Conservation (phyloP, 2,888 invertebrate species). For the Cepaea hortensis region DNA sequence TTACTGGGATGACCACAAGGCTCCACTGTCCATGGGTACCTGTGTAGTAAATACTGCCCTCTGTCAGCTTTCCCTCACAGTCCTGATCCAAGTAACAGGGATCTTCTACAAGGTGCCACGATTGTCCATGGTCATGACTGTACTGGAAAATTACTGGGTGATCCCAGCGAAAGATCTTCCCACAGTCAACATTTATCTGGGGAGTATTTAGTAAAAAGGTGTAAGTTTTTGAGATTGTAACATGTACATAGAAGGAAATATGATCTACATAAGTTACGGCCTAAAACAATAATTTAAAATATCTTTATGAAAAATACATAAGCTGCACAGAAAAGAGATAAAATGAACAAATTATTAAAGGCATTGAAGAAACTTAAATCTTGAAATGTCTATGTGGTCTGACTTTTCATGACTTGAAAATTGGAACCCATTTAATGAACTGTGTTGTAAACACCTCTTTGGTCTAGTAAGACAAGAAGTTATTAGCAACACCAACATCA, state of each 20-base stretch:
- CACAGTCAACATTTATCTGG: conserved; percentile 76
- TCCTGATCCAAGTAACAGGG: conserved; percentile 73
- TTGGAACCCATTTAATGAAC: too few relatives aligned
- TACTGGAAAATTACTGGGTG: conserved; percentile 75
- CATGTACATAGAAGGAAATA: neutral
- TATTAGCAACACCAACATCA: too few relatives aligned
- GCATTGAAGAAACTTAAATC: too few relatives aligned
- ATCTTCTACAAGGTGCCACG: conserved; percentile 73
- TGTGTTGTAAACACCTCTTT: too few relatives aligned
- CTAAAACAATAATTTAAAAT: neutral
- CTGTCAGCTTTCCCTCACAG: conserved; percentile 68
- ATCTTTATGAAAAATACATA: too few relatives aligned
- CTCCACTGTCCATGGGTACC: conserved; percentile 75
- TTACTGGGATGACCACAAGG: conserved; percentile 72
- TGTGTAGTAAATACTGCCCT: conserved; percentile 74
- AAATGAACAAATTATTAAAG: too few relatives aligned
- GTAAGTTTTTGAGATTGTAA: neutral
- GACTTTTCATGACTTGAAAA: too few relatives aligned
- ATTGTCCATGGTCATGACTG: conserved; percentile 69
- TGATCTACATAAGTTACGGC: neutral
- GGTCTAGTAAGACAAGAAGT: too few relatives aligned
- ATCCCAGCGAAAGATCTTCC: conserved; percentile 71
- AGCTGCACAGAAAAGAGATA: too few relatives aligned
- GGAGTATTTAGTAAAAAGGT: neutral
- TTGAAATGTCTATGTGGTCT: too few relatives aligned